These are phyloP conservation scores for Oncopeltus fasciatus DNA, from an alignment of 1,140 invertebrate species.

Conservation along the genomic window DNA sequence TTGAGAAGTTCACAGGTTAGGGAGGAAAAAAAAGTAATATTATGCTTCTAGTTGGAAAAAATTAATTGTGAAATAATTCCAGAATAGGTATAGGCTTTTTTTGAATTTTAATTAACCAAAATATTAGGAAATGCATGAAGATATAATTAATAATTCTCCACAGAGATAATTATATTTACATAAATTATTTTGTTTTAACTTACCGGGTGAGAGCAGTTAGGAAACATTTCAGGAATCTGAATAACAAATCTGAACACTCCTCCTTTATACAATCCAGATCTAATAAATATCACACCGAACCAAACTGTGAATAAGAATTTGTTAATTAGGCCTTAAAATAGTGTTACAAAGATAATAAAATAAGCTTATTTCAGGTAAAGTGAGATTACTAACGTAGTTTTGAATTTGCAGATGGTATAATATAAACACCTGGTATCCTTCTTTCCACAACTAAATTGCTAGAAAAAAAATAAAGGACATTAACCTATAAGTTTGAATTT, in stretches of 20 bases:
- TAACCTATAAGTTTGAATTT: background rate
- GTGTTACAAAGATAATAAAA: background rate
- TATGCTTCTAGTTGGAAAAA: background rate
- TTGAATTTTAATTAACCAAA: background rate
- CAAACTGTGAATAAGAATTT: conserved; percentile 55
- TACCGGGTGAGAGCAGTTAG: conserved; percentile 70
- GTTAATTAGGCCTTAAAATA: conserved; percentile 11
- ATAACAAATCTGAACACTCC: conserved; percentile 80
- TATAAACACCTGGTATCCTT: conserved; percentile 61
- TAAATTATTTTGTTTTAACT: too few relatives aligned
- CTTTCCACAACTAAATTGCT: conserved; percentile 3
- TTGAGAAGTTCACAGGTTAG: too few relatives aligned
- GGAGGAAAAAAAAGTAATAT: too few relatives aligned
- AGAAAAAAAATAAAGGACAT: background rate
- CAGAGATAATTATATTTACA: too few relatives aligned
- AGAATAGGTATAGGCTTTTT: background rate
- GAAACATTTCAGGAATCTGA: conserved; percentile 72
- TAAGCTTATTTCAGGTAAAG: background rate
- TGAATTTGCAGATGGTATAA: conserved; percentile 64
- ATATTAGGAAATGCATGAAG: background rate
- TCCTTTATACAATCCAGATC: conserved; percentile 72
- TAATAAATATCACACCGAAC: conserved; percentile 85
- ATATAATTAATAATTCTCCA: background rate
- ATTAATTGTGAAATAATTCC: background rate
- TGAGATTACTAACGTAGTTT: conserved; percentile 8